Base-by-base conservation (phyloP, 2,888 invertebrate species). In the Drosophila nigricruria region DNA sequence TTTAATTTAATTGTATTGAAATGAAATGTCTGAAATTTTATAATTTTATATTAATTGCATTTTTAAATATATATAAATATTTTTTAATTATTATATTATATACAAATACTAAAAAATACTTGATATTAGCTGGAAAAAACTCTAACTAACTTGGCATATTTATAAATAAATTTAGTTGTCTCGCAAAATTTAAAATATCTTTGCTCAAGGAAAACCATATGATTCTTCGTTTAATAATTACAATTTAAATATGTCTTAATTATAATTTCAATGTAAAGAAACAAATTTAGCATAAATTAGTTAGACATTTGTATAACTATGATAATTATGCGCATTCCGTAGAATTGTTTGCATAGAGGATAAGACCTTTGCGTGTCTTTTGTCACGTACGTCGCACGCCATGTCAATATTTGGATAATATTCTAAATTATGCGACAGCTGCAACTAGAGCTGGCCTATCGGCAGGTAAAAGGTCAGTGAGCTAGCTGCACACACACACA, bases 391-490 rank as follows among this genome's bases (percentile, higher is more conserved):
- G 25, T n/a, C 59, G 47, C 23, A 16, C 1, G 30, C 16, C 38
- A 30, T 60, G 64, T 58, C 49, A 58, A 53, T 54, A 65, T 70
- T 70, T 61, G 12, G 12, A 14, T 10, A 14, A 20, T 43, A 20
- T 18, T 36, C 25, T 25, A 27, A 47, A 16, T 27, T 36, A 25
- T 47, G 58, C 36, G 36, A 59, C 78, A 83, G 78, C 83, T 83
- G 84, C 58, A 70, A 40, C 10, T 36, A 45, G 49, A 40, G 34
- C 60, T 10, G 20, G 38, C 30, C 32, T 59, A 57, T 52, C 54
- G 42, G 27, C 79, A 88, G 85, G 85, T 85, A 88, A 79, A 82
- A 73, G 79, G 70, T 64, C 73, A 73, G 10, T 42, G 50, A 63
- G 58, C 42, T 53, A 61, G 54, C 36, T 53, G 30, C 52, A 57